Evolutionary conservation across 2,888 invertebrate genomes (phyloP), one percentile per base, ranked within the genome.

Genomic region (Lasioglossum pauxillum): DNA sequence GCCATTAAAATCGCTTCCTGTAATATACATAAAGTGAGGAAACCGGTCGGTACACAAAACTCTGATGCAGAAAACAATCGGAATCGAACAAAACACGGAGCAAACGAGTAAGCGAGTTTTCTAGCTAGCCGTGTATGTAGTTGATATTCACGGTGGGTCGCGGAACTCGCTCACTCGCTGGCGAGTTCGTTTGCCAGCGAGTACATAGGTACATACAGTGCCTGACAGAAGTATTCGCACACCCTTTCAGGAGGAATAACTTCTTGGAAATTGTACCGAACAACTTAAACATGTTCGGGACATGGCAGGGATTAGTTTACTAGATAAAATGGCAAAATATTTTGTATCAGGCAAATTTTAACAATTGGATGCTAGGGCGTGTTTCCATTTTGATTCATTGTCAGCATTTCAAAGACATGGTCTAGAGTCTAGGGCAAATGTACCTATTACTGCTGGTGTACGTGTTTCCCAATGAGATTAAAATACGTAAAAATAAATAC

Each of bases 21-120:
- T 67, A 67, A 67, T 67, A 67, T 67, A 67, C 67, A 67, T 67
- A 67, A 67, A 67, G 67, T 35, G 67, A 67, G 67, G 35, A 67
- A 67, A 67, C 67, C 35, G 35, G 67, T 23, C 19, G 67, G 23
- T 53, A 41, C 31, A 73, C 74, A 46, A 69, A 75, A 71, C 74
- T 57, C 41, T 31, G 49, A 64, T 8, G 67, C 35, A 67, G 67
- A 19, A 67, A 67, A 67, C 67, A 67, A 35, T 67, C 67, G 67
- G 19, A 80, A 80, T 76, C 80, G 75, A 49, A 67, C n/a, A 73
- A 44, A 79, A 69, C 78, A 69, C 75, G 72, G 86, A 64, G 27
- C 64, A 64, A 64, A 67, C 67, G 67, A 67, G 64, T 35, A 67
- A 67, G 67, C 67, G 67, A 67, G 67, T 35, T 31, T 35, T 14